Conservation (phyloP, 2,888 invertebrate genomes). For the Drosophila aldrichi region DNA sequence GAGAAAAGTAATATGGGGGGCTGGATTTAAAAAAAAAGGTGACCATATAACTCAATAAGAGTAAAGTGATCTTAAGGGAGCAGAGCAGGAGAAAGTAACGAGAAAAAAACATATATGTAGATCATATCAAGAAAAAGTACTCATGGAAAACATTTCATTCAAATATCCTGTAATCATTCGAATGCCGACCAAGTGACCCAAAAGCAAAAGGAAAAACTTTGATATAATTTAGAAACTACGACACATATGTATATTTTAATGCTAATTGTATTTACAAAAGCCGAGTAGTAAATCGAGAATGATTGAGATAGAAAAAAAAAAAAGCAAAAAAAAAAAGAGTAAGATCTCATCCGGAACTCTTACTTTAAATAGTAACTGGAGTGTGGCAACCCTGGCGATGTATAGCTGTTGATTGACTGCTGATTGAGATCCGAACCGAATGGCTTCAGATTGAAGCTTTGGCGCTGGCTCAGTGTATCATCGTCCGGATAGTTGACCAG, state of each 20-base stretch:
- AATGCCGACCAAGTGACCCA: not conserved
- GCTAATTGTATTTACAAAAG: conserved; percentile 31
- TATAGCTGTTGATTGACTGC: conserved; percentile 20
- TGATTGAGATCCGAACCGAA: conserved; percentile 15
- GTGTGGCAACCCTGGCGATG: conserved; percentile 31
- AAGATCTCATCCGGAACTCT: not conserved
- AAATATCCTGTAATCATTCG: not conserved
- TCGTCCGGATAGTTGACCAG: conserved; percentile 50
- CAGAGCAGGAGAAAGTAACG: too few species aligned
- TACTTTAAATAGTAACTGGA: conserved; percentile 42
- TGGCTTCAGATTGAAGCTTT: conserved; percentile 21
- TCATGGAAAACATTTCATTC: not conserved
- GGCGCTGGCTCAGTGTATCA: conserved; percentile 12
- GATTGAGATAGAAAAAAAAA: conserved; percentile 4
- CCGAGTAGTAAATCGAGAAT: not conserved
- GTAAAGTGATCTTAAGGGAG: too few species aligned
- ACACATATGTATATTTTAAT: conserved; percentile 25
- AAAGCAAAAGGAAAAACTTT: not conserved
- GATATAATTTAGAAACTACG: conserved; percentile 25
- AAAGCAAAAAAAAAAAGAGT: not conserved
- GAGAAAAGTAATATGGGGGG: too few species aligned
- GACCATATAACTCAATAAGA: not conserved
- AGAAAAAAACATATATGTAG: too few species aligned
- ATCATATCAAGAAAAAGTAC: not conserved
- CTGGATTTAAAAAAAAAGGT: not conserved